These are phyloP conservation scores for Aethes cnicana DNA, from an alignment of 2,888 invertebrate species.

Conservation along the genomic window DNA sequence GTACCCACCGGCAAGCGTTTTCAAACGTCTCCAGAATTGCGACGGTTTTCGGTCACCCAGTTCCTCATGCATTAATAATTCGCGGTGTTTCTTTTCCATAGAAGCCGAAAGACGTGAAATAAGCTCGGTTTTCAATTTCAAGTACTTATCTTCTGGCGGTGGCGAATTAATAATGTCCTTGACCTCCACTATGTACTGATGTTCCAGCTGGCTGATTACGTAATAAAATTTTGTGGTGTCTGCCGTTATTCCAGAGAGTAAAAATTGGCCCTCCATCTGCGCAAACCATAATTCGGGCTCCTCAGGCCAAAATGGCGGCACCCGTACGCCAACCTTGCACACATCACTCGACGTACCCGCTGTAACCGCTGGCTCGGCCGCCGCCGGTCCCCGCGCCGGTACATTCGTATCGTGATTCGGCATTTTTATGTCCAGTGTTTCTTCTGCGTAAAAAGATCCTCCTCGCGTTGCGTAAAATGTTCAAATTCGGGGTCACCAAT, in stretches of 20 bases:
- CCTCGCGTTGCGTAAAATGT: too few species aligned
- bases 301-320: too few species aligned
- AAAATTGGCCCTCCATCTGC: background rate
- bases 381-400: too few species aligned
- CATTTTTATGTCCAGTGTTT: too few species aligned
- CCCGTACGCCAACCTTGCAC: background rate
- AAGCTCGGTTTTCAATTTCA: constrained; percentile 5
- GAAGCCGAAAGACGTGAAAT: constrained; percentile 16
- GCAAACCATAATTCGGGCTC: background rate
- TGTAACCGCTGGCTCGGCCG: too few species aligned
- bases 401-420: too few species aligned
- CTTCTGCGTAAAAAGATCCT: too few species aligned
- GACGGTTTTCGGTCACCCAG: constrained; percentile 35
- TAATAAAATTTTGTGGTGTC: constrained; percentile 22
- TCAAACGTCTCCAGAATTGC: constrained; percentile 31
- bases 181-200: constrained; percentile 16
- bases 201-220: constrained; percentile 18
- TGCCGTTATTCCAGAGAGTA: background rate
- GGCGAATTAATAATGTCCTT: constrained; percentile 31
- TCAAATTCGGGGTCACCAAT: too few species aligned
- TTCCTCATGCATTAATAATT: constrained; percentile 31
- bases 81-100: constrained; percentile 30
- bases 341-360: background rate
- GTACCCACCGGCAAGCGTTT: constrained; percentile 27
- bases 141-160: constrained; percentile 9